Evolutionary conservation across 2,797 vertebrate species (phyloP), one percentile per base, ranked within the genome.

Genomic region (Sphenodon punctatus): DNA sequence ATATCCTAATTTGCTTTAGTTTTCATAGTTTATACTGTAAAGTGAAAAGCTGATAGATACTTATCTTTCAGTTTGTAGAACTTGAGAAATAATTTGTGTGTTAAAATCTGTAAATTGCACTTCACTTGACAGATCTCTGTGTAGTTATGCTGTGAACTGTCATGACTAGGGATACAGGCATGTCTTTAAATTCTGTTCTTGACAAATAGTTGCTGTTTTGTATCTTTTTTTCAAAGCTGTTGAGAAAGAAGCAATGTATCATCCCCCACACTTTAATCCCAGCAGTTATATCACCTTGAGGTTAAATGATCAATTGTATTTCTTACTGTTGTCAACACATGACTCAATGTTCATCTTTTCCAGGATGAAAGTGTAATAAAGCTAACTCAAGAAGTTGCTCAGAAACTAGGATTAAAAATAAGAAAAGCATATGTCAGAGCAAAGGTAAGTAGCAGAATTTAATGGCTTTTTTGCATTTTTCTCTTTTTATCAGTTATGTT

Each of bases 341-440:
- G 65, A 60, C 67, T 25, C 0, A 67, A 77, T 83, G 39, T 84
- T 70, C 78, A 39, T 88, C 72, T 85, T 90, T 88, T 83, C 80
- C 82, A 99, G 98, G 98, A 99, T 96, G 92, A 97, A 91, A 97
- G 94, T 94, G 98, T 99, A 89, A 98, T 97, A 92, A 97, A 98
- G 90, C 93, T 99, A 94, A 98, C 98, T 82, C 98, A 98, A 96
- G 97, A 99, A 82, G 94, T 99, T 87, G 98, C 98, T 94, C 97
- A 98, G 95, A 96, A 96, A 92, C 96, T 99, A 92, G 98, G 98
- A 78, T 94, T 99, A 93, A 99, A 99, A 97, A 98, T 99, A 92
- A 97, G 99, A 84, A 99, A 99, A 96, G 98, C 99, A 12, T 99
- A 99, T 75, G 95, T 99, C 34, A 96, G 99, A 95, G 97, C 96